These are phyloP conservation scores for Podiceps cristatus DNA, from an alignment of 2,113 vertebrate species.

Conservation along the genomic window DNA sequence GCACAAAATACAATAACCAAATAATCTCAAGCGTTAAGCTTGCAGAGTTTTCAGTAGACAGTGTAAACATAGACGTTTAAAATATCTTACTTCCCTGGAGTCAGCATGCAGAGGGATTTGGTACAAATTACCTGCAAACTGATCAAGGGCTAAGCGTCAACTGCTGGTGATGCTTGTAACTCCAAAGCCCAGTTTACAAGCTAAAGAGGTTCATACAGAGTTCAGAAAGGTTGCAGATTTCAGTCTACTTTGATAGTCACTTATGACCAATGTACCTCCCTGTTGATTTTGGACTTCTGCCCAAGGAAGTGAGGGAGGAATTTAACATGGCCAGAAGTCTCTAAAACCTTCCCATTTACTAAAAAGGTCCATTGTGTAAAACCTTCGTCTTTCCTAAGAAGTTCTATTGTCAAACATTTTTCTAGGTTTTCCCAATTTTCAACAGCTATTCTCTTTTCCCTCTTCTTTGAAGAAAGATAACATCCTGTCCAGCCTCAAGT, in stretches of 20 bases:
- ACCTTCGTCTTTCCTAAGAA: background rate
- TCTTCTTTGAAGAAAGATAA: slow-evolving; percentile 46
- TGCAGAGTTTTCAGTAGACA: background rate
- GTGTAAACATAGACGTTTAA: background rate
- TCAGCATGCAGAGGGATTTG: background rate
- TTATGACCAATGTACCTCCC: background rate
- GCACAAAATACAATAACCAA: background rate
- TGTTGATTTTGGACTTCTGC: slow-evolving; percentile 19
- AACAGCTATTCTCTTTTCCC: slow-evolving; percentile 15
- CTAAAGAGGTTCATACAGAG: background rate
- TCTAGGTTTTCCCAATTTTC: slow-evolving; percentile 49
- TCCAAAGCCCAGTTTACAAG: background rate
- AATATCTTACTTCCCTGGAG: background rate
- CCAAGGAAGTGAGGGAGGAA: background rate
- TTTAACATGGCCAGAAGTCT: background rate
- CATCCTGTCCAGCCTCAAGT: slow-evolving; percentile 26
- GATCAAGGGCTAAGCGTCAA: background rate
- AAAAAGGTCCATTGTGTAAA: background rate
- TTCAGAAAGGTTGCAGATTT: background rate
- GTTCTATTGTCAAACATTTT: slow-evolving; percentile 33
- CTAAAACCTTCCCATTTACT: background rate
- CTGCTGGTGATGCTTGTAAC: background rate
- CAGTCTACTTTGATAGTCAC: background rate
- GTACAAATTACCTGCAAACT: background rate
- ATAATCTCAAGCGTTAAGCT: background rate